Evolutionary conservation across 2,888 invertebrate species (phyloP).

Genomic region (Dugesia japonica): DNA sequence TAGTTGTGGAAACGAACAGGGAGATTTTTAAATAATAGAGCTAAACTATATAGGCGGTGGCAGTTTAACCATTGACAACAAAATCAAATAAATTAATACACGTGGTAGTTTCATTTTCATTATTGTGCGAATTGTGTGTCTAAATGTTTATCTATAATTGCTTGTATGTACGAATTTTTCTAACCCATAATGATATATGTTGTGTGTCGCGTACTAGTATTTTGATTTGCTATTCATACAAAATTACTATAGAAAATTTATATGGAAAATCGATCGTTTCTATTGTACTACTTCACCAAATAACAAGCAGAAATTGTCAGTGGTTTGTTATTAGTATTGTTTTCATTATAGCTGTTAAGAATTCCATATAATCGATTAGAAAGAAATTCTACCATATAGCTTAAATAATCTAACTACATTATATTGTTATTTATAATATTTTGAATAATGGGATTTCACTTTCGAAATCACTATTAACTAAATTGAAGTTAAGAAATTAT

Average conservation of each 20-base stretch:
- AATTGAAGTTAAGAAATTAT: no score
- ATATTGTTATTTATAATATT: no score
- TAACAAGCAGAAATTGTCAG: constrained; percentile 7
- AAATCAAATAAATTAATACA: not conserved
- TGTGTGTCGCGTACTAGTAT: not conserved
- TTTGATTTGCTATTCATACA: constrained; percentile 9
- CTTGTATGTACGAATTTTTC: not conserved
- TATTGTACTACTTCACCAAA: constrained; percentile 20
- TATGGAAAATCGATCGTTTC: constrained; percentile 20
- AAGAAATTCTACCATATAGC: no score
- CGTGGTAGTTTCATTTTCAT: not conserved
- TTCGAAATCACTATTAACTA: no score
- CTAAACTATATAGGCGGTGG: constrained; percentile 20
- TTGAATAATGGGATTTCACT: no score
- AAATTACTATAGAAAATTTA: constrained; percentile 16
- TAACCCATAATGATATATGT: not conserved
- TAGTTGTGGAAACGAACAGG: constrained; percentile 9
- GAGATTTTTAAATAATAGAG: constrained; percentile 6
- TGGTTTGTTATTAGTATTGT: not conserved
- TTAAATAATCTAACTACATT: no score
- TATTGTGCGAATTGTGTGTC: constrained; percentile 17
- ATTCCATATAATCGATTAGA: no score
- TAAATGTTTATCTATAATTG: not conserved
- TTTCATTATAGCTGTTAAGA: not conserved
- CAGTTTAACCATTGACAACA: constrained; percentile 13